Evolutionary conservation across 2,797 vertebrate genomes (phyloP).

Genomic region (Hoplostethus atlanticus): DNA sequence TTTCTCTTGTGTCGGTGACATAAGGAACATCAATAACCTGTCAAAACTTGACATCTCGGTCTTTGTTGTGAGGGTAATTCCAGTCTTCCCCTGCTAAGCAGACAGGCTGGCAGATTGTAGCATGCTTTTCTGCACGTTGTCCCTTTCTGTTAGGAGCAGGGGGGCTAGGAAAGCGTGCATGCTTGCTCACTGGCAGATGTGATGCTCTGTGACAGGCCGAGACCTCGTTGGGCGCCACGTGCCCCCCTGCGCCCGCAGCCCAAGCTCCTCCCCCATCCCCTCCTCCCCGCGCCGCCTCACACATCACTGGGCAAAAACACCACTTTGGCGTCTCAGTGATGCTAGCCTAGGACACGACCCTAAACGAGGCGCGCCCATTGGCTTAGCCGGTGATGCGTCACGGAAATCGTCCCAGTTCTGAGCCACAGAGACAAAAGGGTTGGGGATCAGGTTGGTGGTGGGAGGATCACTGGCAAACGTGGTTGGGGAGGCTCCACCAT

Average conservation of each 20-base stretch:
- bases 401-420: conserved; percentile 55
- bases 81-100: too few species aligned
- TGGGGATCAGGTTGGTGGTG: conserved; percentile 46
- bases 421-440: conserved; percentile 67
- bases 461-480: background rate
- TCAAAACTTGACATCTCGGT: background rate
- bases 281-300: conserved; percentile 14
- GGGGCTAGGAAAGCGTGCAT: conserved; percentile 31
- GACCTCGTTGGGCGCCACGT: conserved; percentile 71
- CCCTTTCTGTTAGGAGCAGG: conserved; percentile 19
- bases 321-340: conserved; percentile 39
- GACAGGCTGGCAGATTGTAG: background rate
- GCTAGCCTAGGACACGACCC: conserved; percentile 51
- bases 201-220: conserved; percentile 77
- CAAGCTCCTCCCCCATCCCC: conserved; percentile 45
- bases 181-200: conserved; percentile 72
- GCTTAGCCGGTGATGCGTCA: conserved; percentile 67
- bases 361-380: conserved; percentile 69
- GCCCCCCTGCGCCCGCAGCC: conserved; percentile 36
- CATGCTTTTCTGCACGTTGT: conserved; percentile 25
- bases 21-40: background rate
- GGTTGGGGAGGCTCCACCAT: background rate
- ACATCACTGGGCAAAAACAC: conserved; percentile 71
- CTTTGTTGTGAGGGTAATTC: too few species aligned
- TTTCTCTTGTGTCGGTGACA: background rate